A percentile compares a stretch with the other conserved stretches of the same genome.
phyloP scores from a whole-genome alignment of 2,888 invertebrate genomes.

The Onthophagus sagittarius region DNA sequence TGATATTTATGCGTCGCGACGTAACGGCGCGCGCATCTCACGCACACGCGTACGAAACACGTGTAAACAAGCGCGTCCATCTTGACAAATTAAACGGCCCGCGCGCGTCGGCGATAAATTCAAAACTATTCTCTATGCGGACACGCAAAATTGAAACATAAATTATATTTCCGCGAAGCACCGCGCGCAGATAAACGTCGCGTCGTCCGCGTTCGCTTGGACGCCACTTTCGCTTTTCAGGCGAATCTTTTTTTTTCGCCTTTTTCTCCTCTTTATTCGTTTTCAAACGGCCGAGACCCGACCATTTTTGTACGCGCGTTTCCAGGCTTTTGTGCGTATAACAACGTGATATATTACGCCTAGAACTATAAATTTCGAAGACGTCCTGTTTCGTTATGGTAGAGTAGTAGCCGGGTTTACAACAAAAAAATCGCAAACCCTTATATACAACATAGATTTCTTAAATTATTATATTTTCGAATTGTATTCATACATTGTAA shows the following conservation, averaged over 20 bases:
- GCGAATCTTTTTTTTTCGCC: background rate
- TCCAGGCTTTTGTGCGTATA: background rate
- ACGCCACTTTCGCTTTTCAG: background rate
- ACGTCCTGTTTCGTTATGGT: background rate
- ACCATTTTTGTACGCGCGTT: background rate
- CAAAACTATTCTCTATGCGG: constrained; percentile 3
- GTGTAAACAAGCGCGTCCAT: constrained; percentile 7
- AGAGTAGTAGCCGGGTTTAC: background rate
- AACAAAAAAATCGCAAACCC: too few relatives aligned
- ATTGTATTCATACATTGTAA: too few relatives aligned
- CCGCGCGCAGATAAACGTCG: background rate
- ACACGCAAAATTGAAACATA: background rate
- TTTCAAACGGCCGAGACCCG: background rate
- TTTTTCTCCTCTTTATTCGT: background rate
- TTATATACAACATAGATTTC: too few relatives aligned
- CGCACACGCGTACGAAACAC: background rate
- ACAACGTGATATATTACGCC: background rate
- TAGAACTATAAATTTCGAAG: background rate
- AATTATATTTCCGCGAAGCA: background rate
- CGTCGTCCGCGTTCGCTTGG: background rate
- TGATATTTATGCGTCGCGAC: background rate
- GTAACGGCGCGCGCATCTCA: background rate
- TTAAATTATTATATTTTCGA: too few relatives aligned
- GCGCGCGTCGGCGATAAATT: constrained; percentile 9
- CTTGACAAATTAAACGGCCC: constrained; percentile 10